Evolutionary conservation across 2,113 vertebrate species (phyloP).

Genomic region (Poecile atricapillus): DNA sequence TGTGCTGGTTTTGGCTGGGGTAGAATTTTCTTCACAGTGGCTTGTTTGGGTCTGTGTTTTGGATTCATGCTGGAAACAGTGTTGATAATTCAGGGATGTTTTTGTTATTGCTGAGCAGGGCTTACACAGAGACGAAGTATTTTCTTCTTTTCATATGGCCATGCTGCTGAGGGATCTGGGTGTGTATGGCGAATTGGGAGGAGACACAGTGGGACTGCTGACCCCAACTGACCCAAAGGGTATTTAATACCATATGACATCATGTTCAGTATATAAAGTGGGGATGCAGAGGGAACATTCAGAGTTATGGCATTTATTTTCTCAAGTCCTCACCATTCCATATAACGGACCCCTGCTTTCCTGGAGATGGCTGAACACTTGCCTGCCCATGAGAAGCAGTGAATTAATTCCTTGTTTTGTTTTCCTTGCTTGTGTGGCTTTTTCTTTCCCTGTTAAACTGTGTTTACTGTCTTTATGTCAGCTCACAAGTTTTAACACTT

Average conservation of each 20-base stretch:
- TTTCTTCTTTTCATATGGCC: not conserved
- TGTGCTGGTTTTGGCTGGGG: not conserved
- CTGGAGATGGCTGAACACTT: not conserved
- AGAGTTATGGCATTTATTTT: not conserved
- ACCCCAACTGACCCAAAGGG: not conserved
- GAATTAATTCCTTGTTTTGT: not conserved
- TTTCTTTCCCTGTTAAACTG: not conserved
- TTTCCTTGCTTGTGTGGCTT: not conserved
- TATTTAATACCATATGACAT: not conserved
- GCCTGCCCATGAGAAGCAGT: not conserved
- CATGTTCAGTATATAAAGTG: not conserved
- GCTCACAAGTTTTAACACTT: not conserved
- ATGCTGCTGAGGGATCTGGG: accelerated
- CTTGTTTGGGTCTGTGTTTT: not conserved
- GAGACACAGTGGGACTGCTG: not conserved
- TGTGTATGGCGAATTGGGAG: accelerated
- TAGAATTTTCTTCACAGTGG: not conserved
- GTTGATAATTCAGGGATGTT: not conserved
- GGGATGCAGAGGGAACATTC: not conserved
- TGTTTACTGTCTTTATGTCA: not conserved
- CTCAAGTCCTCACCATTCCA: not conserved
- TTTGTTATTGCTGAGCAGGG: not conserved
- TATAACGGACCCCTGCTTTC: no score
- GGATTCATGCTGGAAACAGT: not conserved
- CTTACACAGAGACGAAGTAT: not conserved